Conservation (phyloP, 2,113 vertebrate genomes). For the Ramphastos sulfuratus region DNA sequence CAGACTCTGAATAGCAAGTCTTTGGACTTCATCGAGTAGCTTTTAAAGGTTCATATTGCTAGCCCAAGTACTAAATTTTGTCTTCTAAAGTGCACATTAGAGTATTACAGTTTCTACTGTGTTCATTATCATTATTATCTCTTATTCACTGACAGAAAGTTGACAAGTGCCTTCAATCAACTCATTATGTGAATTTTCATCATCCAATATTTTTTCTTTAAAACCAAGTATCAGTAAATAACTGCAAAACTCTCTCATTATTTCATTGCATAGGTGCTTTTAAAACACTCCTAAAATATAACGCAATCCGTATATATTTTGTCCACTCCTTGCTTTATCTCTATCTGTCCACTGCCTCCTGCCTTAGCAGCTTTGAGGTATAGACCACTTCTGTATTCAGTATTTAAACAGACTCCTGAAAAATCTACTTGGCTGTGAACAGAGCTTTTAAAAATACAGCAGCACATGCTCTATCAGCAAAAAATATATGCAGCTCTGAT, state of each 20-base stretch:
- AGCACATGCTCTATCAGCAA: constrained; percentile 12
- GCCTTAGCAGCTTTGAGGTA: not conserved
- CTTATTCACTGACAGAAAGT: not conserved
- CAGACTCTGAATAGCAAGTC: not conserved
- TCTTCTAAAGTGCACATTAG: not conserved
- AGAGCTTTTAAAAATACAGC: constrained; percentile 12
- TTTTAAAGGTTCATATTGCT: not conserved
- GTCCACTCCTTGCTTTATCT: not conserved
- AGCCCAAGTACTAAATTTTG: not conserved
- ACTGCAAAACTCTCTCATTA: not conserved
- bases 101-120: not conserved
- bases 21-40: not conserved
- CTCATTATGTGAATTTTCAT: not conserved
- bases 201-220: not conserved
- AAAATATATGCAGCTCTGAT: constrained; percentile 39
- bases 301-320: not conserved
- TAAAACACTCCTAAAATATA: not conserved
- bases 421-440: not conserved
- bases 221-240: not conserved
- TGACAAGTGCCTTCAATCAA: constrained; percentile 29
- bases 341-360: not conserved
- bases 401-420: not conserved
- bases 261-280: not conserved
- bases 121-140: not conserved
- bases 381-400: not conserved